Base-by-base conservation (phyloP, 2,113 vertebrate genomes). In the Odobenus rosmarus region DNA sequence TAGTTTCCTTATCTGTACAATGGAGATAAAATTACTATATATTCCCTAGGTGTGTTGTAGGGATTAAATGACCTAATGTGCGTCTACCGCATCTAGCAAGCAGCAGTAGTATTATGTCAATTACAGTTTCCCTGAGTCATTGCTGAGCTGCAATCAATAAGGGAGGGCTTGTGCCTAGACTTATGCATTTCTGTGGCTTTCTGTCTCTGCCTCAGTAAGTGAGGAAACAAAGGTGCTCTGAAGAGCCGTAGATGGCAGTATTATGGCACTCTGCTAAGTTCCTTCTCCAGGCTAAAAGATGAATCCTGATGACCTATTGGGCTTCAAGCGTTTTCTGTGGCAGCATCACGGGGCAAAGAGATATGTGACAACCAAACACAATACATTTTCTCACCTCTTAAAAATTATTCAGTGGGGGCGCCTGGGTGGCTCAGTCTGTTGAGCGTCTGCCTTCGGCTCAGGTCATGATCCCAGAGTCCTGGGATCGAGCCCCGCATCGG, bases 201-300 rank as follows among this genome's bases (percentile, higher is more conserved):
- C 13, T 69, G 71, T 23, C 57, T 85, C 21, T 71, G 18, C 24
- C 72, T 81, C 39, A 5, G 61, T 88, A 61, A 94, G 3, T 24
- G 55, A 39, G 53, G 33, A 96, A 88, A 76, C n/a, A 77, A 42
- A 82, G 67, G 39, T 39, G 13, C 33, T 95, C 71, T 87, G 64
- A 96, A 87, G 21, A 96, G 33, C 85, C 79, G 13, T 28, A 76
- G 53, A 90, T 96, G 84, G 19, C 53, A 81, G 16, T 92, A 21
- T 36, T 88, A 39, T 91, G 39, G 36, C 21, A 24, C 4, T 93
- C 14, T 31, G 23, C 7, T 62, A 76, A 93, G 51, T 86, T 6
- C 24, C 19, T 88, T 88, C 95, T 64, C 28, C 64, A 88, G 26
- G 71, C 18, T 89, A 51, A 80, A 89, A 93, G n/a, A 81, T 67